Evolutionary conservation across 2,797 vertebrate genomes (phyloP).

Genomic region (Bovichtus diacanthus): DNA sequence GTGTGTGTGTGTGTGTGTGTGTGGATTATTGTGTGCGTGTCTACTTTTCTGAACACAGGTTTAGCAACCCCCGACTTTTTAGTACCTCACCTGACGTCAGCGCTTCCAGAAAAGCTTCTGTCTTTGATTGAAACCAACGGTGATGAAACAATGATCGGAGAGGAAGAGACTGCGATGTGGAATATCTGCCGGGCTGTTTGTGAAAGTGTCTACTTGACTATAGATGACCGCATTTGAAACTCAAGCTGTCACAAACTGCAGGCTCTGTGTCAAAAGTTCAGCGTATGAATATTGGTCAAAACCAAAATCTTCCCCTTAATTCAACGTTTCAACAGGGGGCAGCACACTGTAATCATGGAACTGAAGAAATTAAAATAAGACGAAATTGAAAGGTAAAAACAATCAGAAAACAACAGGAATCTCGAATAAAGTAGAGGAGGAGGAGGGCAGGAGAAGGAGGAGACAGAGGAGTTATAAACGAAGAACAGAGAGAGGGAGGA

Average conservation of each 20-base stretch:
- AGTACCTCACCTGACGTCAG: conserved; percentile 13
- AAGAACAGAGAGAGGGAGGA: conserved; percentile 71
- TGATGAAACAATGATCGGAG: conserved; percentile 4
- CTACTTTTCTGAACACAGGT: conserved; percentile 44
- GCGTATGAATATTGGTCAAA: conserved; percentile 10
- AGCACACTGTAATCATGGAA: background rate
- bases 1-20: conserved; percentile 36
- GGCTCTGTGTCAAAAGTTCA: background rate
- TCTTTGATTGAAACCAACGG: conserved; percentile 9
- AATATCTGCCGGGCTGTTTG: no score
- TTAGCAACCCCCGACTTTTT: conserved; percentile 10
- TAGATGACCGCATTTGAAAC: background rate
- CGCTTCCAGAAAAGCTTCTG: conserved; percentile 24
- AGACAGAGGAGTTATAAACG: conserved; percentile 73
- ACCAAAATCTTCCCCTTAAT: no score
- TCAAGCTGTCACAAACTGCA: background rate
- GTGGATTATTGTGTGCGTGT: conserved; percentile 40
- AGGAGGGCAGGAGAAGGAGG: conserved; percentile 47
- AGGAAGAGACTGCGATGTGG: background rate
- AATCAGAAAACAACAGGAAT: conserved; percentile 40
- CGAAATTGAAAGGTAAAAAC: conserved; percentile 44
- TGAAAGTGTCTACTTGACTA: no score
- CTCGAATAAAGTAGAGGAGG: conserved; percentile 16
- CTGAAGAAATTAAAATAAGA: background rate
- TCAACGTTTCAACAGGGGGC: conserved; percentile 13